Percentiles rank a stretch among this genome's conserved stretches.
These are phyloP conservation scores for Uropsilus gracilis DNA, from an alignment of 2,113 vertebrate genomes.

Conservation along the genomic window DNA sequence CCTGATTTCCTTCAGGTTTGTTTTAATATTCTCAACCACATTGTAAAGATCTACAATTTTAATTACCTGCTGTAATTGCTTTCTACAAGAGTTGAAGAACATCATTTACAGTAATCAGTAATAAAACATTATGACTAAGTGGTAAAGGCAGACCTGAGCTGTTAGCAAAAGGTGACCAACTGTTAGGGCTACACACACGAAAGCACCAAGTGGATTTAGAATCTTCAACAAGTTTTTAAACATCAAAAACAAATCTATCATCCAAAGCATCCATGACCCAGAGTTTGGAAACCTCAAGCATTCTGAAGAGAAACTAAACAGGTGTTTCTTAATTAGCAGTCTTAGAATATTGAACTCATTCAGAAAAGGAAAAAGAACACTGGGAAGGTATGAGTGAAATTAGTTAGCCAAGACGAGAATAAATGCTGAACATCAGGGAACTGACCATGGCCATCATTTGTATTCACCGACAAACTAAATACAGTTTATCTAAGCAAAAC, in stretches of 20 bases:
- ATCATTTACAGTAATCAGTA: conserved; percentile 66
- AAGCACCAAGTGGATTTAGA: background rate
- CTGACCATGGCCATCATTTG: background rate
- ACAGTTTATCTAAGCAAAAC: background rate
- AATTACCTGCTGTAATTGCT: conserved; percentile 83
- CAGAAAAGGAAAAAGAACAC: background rate
- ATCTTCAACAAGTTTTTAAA: background rate
- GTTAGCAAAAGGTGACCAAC: background rate
- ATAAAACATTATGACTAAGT: conserved; percentile 61
- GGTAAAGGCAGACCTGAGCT: conserved; percentile 7
- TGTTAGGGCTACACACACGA: background rate
- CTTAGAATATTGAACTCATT: background rate
- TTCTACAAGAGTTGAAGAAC: conserved; percentile 78
- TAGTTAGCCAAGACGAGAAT: background rate
- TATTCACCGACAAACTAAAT: background rate
- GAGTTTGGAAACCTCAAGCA: background rate
- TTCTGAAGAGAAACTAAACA: background rate
- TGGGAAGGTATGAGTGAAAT: background rate
- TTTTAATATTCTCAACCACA: conserved; percentile 83
- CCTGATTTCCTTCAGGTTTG: conserved; percentile 72
- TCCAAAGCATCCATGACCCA: background rate
- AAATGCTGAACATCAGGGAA: background rate
- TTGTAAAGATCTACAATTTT: conserved; percentile 84
- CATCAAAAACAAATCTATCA: background rate
- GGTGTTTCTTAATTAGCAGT: background rate